Evolutionary conservation across 2,888 invertebrate species (phyloP).

Genomic region (Timema cristinae): DNA sequence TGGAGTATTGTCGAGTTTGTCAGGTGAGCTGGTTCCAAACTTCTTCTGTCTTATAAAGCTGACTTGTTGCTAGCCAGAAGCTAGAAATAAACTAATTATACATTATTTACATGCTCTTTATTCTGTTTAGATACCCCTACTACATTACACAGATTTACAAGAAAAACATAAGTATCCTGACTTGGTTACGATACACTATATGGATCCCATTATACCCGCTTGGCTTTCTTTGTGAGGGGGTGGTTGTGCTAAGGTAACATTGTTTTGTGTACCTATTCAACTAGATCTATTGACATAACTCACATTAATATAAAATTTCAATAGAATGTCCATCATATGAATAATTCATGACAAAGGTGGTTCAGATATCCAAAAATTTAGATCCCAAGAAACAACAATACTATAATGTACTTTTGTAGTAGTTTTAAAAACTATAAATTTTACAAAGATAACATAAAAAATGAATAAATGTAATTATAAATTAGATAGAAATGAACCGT

Average conservation of each 20-base stretch:
- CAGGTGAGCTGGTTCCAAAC: constrained; percentile 52
- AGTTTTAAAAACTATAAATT: no score
- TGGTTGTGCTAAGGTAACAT: constrained; percentile 58
- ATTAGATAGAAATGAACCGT: no score
- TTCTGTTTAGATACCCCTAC: constrained; percentile 75
- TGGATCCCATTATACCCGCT: constrained; percentile 94
- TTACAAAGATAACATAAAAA: no score
- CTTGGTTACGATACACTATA: constrained; percentile 88
- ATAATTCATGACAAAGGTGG: no score
- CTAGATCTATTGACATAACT: background rate
- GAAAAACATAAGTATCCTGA: constrained; percentile 67
- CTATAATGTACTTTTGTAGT: no score
- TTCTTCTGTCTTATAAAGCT: constrained; percentile 18
- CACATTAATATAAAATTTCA: background rate
- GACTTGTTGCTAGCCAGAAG: no score
- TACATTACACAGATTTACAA: constrained; percentile 80
- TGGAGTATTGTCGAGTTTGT: constrained; percentile 82
- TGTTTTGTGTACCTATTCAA: no score
- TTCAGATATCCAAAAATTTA: no score
- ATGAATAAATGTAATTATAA: no score
- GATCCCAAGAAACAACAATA: no score
- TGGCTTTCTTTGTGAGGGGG: constrained; percentile 83
- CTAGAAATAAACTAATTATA: background rate
- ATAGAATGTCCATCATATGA: no score
- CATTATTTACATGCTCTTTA: constrained; percentile 1